Evolutionary conservation across 1,140 invertebrate species (phyloP), one percentile per base, ranked within the genome.

Genomic region (Maconellicoccus hirsutus): DNA sequence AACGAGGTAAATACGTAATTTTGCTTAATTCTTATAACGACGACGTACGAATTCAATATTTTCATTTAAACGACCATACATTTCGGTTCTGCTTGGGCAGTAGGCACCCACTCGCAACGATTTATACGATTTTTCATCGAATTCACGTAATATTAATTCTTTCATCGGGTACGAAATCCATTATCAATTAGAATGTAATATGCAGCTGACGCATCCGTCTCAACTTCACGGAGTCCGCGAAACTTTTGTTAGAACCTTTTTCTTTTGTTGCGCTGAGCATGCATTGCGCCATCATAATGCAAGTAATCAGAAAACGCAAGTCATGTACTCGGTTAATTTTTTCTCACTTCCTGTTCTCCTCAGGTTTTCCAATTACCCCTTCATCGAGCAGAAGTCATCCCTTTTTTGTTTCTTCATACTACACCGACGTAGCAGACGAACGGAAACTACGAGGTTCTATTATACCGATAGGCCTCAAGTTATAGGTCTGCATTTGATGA

Each of bases 211-310:
- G 61, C 25, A 66, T 66, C 25, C 61, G 61, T 66, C 61, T 23
- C 22, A 25, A 66, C 61, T 7, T 3, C 61, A 66, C 16, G 19
- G 3, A 25, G 61, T 59, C 52, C 21, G 61, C 61, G 16, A 22
- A 26, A 66, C 21, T 26, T 26, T 66, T 66, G 21, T 23, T 66
- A 25, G 25, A 66, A 59, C 61, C 61, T 66, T 66, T 66, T 66
- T 66, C 25, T 26, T 66, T 66, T 66, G 61, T 66, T 66, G 19
- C 2, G 19, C 22, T 23, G 61, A 52, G 61, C 10, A 66, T 25
- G 19, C 61, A 66, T 66, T 66, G 61, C 61, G 22, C 61, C 61
- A 25, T 66, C 22, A 66, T 66, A 66, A 66, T 66, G 61, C 61
- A 66, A 66, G 61, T 22, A 19, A 26, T 16, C 61, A 16, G 25